Base-by-base conservation (phyloP, 2,113 vertebrate species). In the Geothlypis trichas region DNA sequence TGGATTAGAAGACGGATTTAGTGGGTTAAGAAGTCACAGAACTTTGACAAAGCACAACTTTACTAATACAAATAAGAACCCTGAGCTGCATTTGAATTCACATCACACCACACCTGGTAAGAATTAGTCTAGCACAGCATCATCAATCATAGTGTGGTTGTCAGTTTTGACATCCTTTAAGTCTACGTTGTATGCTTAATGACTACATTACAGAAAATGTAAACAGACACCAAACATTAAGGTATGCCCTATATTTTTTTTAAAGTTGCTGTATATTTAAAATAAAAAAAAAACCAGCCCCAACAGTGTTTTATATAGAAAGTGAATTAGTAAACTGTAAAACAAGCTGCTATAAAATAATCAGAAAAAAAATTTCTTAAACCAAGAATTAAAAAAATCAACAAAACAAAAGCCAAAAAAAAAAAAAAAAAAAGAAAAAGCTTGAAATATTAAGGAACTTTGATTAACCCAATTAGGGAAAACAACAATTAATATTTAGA, bases 141-240 rank as follows among this genome's bases (percentile, higher is more conserved):
- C 98, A 98, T 98, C 98, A 98, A 98, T 98, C 98, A 98, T 97
- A 97, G 97, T 72, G 96, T 97, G 97, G 97, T 98, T 98, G 98
- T 98, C 98, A 98, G 96, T 97, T 98, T 97, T 98, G 98, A 98
- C 98, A 98, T 97, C 96, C 98, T 98, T 98, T 98, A 98, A 98
- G 97, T 97, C 97, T 97, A 97, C 83, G 71, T 98, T 96, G 97
- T 98, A 96, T 97, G 96, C 97, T 98, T 98, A 98, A 98, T 98
- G 98, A 98, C 98, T 98, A 97, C 98, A 98, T 96, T 98, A 98
- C 98, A 98, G 98, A 98, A 98, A 98, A 98, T 98, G 98, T 98
- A 98, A 98, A 98, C 97, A 98, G 98, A 98, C 97, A 98, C 97
- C 95, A 97, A 98, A 97, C 94, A 98, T 94, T 97, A 97, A 98